A percentile compares a stretch with the other conserved stretches of the same genome.
These are phyloP conservation scores for Nemoura dubitans DNA, from an alignment of 2,888 invertebrate genomes.

Conservation along the genomic window DNA sequence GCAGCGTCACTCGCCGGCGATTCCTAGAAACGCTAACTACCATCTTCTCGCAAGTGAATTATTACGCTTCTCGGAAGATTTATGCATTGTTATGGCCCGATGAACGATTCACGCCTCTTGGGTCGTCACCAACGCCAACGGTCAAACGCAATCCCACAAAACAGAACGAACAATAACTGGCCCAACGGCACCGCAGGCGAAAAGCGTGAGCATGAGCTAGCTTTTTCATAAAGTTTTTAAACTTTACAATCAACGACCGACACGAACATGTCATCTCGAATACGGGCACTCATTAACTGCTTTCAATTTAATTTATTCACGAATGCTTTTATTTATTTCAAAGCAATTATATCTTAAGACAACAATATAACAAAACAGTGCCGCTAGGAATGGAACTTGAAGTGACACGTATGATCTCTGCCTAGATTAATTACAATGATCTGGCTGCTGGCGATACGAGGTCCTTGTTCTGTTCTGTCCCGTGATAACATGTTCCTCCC, in stretches of 20 bases:
- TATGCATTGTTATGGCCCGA: background rate
- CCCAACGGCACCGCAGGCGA: background rate
- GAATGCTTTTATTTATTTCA: slow-evolving; percentile 7
- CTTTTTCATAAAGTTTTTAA: too few species aligned
- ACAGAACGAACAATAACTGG: background rate
- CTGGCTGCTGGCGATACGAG: background rate
- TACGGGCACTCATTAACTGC: background rate
- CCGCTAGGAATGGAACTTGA: background rate
- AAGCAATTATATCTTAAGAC: background rate
- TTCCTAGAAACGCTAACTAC: slow-evolving; percentile 33
- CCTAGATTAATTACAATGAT: background rate
- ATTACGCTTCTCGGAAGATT: background rate
- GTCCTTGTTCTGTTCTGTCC: background rate
- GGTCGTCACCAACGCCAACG: slow-evolving; percentile 2
- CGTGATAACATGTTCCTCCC: background rate
- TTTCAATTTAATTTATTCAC: background rate
- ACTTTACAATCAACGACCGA: background rate
- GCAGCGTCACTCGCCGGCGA: slow-evolving; percentile 7
- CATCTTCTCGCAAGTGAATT: slow-evolving; percentile 37
- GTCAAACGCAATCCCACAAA: background rate
- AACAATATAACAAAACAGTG: background rate
- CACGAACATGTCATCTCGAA: background rate
- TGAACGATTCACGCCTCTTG: background rate
- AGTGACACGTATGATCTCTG: background rate
- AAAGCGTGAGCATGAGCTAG: too few species aligned